Evolutionary conservation across 2,888 invertebrate genomes (phyloP), one percentile per base, ranked within the genome.

Genomic region (Malthinus seriepunctatus): DNA sequence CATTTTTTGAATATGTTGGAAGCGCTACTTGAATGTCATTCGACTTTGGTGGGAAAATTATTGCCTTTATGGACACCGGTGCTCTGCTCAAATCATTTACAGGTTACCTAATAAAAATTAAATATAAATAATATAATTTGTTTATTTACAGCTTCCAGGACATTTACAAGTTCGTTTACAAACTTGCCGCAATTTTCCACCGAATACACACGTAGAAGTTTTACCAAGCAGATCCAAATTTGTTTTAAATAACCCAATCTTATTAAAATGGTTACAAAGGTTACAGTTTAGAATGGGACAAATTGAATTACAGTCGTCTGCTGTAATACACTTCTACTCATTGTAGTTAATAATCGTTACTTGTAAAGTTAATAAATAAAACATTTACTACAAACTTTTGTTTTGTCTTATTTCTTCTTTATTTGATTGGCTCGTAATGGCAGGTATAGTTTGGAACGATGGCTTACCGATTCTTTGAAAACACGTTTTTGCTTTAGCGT

Each of bases 251-350:
- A 84, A 84, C 60, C 82, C 85, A 1, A 80, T 86, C 15, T 78
- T 89, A 14, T 77, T 89, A 1, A 88, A 91, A 67, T 95, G 97
- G 90, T 82, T 99, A 54, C 94, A 95, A 78, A 84, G 95, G 48
- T 84, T 97, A 61, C 94, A 97, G 76, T 96, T 97, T 76, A 98
- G 97, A 83, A 96, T 99, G 90, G 96, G 96, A 4, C 97, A 98
- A 81, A 91, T 97, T 52, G 98, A 99, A 80, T 81, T 94, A 64
- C 95, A 95, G 78, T 93, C 93, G 1, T 93, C 93, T 0, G 90
- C 91, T 50, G 93, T 91, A n/a, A 92, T 92, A 6, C 94, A 94
- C 74, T 93, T 95, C 79, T 95, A 91, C 78, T 87, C 88, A 32
- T 84, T 89, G 69, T 89, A 84, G 65, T 54, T 63, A 53, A 23